Percentiles rank a stretch among this genome's conserved stretches.
Evolutionary conservation across 1,140 invertebrate genomes (phyloP).

Genomic region (Drosophila sucinea): DNA sequence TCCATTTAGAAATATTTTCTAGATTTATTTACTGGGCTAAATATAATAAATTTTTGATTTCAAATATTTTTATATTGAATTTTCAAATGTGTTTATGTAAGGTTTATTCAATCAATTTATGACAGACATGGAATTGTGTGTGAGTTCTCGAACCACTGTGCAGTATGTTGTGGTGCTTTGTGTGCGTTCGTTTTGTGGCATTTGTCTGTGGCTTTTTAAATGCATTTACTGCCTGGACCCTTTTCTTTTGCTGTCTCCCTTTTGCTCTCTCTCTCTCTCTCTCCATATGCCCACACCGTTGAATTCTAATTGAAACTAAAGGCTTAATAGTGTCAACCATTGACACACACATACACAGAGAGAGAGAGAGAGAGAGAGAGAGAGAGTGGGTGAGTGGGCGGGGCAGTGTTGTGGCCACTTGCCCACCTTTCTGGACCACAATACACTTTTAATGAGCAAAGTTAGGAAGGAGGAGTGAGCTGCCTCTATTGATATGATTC

Average conservation of each 20-base stretch:
- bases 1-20: not conserved
- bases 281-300: not conserved
- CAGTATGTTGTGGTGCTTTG: constrained; percentile 3
- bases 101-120: too few relatives aligned
- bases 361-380: too few relatives aligned
- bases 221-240: constrained; percentile 36
- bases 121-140: too few relatives aligned
- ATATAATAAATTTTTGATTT: too few relatives aligned
- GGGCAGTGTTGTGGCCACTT: constrained; percentile 40
- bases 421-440: constrained; percentile 46
- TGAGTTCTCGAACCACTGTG: not conserved
- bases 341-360: not conserved
- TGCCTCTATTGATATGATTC: not conserved
- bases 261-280: not conserved
- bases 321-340: constrained; percentile 41
- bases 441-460: constrained; percentile 60
- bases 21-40: too few relatives aligned
- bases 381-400: too few relatives aligned
- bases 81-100: too few relatives aligned
- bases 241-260: not conserved
- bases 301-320: constrained; percentile 56
- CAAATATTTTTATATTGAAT: too few relatives aligned
- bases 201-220: constrained; percentile 53
- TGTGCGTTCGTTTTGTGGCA: constrained; percentile 35
- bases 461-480: not conserved